These are phyloP conservation scores for Amaurobius ferox DNA, from an alignment of 2,888 invertebrate species.

Conservation along the genomic window DNA sequence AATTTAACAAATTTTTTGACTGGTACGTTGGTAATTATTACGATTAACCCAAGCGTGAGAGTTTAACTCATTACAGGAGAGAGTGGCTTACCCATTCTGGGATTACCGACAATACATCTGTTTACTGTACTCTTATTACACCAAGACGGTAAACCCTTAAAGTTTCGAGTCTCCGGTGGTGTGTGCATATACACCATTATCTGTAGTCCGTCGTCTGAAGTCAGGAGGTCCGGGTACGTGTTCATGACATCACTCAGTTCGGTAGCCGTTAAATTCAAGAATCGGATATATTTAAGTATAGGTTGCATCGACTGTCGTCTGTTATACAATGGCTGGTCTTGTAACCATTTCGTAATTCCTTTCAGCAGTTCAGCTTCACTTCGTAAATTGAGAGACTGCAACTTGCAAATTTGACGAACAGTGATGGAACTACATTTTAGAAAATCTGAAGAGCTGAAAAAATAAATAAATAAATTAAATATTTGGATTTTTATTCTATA, in stretches of 20 bases:
- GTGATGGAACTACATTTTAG: constrained; percentile 2
- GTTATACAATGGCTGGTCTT: neutral
- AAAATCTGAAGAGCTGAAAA: constrained; percentile 33
- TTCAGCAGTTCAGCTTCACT: constrained; percentile 35
- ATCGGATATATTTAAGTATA: constrained; percentile 33
- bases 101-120: too few species aligned
- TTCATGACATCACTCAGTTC: constrained; percentile 20
- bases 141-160: constrained; percentile 23
- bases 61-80: too few species aligned
- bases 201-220: constrained; percentile 26
- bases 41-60: too few species aligned
- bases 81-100: too few species aligned
- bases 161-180: neutral
- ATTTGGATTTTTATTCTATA: too few species aligned
- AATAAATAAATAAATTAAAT: too few species aligned
- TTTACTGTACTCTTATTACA: constrained; percentile 29
- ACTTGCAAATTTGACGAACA: constrained; percentile 32
- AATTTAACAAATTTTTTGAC: too few species aligned
- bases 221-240: constrained; percentile 28
- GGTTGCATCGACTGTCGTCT: neutral
- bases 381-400: constrained; percentile 17
- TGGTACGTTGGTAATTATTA: too few species aligned
- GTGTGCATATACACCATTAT: constrained; percentile 31
- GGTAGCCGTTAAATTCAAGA: neutral
- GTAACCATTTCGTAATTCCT: constrained; percentile 15